Base-by-base conservation (phyloP, 2,113 vertebrate genomes). In the Chiloscyllium plagiosum region DNA sequence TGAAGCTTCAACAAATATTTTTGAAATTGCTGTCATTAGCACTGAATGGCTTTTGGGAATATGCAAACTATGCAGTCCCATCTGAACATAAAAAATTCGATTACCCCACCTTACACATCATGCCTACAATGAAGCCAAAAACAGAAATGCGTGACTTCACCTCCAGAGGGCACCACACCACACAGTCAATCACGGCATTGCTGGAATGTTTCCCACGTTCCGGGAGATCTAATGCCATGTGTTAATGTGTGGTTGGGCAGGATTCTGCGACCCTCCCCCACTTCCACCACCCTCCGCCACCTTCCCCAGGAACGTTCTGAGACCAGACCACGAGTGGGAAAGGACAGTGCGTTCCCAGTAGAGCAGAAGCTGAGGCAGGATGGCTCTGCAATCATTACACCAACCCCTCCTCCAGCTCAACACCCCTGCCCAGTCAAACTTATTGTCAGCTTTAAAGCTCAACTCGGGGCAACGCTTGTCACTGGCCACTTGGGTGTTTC, bases 131-230 rank as follows among this genome's bases (percentile, higher is more conserved):
- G 24, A 5, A 17, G n/a, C 3, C 1, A 17, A 61, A 5, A 17
- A 2, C 56, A 20, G 33, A 66, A 65, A 65, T 37, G 61, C 20
- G 29, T 2, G 19, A 6, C 61, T 37, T 37, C 22, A 19, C 33
- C 89, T 93, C 89, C 56, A 93, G 89, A 93, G 89, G 89, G 89
- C 61, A 22, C 61, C 17, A 65, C 89, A 66, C 61, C 33, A 66
- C 89, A 93, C 33, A 4, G 61, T 66, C 61, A 93, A 22, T 37
- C 89, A 37, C 33, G 22, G 13, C 33, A 8, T n/a, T 20, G 29
- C 13, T 17, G 56, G 65, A 33, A 42, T 47, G 17, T 17, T 22
- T 42, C 80, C 17, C 80, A 20, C 3, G 17, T 33, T 20, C 4
- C 17, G 19, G 33, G 29, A 8, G 65, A 93, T 66, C 8, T 42